Evolutionary conservation across 2,113 vertebrate species (phyloP).

Genomic region (Hepsetus odoe): DNA sequence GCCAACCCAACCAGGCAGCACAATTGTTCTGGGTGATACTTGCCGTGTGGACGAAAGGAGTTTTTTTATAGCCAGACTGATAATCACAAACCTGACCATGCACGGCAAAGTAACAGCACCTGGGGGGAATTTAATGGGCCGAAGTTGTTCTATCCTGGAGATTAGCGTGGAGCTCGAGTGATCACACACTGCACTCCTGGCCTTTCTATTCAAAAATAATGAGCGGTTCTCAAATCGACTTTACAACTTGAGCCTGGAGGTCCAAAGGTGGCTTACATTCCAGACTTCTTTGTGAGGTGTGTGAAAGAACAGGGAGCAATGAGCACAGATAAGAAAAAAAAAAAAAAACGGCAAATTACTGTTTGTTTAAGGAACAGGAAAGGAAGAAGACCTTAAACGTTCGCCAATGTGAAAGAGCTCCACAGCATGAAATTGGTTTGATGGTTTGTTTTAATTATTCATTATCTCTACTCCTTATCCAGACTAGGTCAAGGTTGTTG

Average conservation of each 20-base stretch:
- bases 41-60: no score
- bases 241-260: no score
- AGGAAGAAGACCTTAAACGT: no score
- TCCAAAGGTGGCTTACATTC: background rate
- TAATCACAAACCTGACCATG: background rate
- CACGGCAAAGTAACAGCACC: background rate
- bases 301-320: background rate
- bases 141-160: background rate
- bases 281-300: no score
- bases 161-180: background rate
- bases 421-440: no score
- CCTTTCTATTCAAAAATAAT: background rate
- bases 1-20: no score
- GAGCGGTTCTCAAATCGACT: background rate
- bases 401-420: no score
- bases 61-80: no score
- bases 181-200: background rate
- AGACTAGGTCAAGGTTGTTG: no score
- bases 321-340: conserved; percentile 8
- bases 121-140: background rate
- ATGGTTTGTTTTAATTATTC: no score
- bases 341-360: background rate
- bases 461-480: no score
- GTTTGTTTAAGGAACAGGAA: background rate
- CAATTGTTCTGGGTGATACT: no score